A percentile compares a stretch with the other conserved stretches of the same genome.
Conservation (phyloP, 2,113 vertebrate species). For the Cromileptes altivelis region DNA sequence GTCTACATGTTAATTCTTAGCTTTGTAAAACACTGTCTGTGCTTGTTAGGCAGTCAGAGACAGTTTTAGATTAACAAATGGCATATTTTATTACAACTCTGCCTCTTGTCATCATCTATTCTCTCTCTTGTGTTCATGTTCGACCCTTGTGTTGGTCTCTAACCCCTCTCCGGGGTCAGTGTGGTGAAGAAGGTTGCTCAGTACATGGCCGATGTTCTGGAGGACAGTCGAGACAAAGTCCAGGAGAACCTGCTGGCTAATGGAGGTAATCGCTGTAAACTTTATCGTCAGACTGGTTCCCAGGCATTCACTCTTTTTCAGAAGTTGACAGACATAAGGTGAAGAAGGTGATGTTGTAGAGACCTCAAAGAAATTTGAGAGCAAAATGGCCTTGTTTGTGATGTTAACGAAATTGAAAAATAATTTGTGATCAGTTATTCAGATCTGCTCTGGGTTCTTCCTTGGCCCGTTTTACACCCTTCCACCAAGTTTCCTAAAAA, state of each 20-base stretch:
- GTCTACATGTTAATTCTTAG: not conserved
- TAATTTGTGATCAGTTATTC: too few relatives aligned
- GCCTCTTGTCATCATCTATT: not conserved
- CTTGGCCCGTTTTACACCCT: too few relatives aligned
- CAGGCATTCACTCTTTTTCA: not conserved
- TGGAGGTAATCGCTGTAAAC: slow-evolving; percentile 87
- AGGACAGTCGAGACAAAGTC: slow-evolving; percentile 98
- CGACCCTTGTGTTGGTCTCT: slow-evolving; percentile 2
- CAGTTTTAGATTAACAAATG: not conserved
- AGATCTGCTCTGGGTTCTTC: too few relatives aligned
- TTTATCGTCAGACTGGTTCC: not conserved
- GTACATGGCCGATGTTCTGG: slow-evolving; percentile 98
- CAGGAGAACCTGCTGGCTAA: slow-evolving; percentile 98
- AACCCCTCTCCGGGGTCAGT: slow-evolving; percentile 73
- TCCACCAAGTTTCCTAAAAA: too few relatives aligned
- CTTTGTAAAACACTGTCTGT: not conserved
- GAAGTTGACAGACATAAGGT: not conserved
- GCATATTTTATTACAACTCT: not conserved
- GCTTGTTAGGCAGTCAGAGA: not conserved
- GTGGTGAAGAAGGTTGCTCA: slow-evolving; percentile 99
- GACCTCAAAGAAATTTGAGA: too few relatives aligned
- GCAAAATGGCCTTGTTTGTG: too few relatives aligned
- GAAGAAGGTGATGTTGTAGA: not conserved
- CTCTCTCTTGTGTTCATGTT: not conserved
- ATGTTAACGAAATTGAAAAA: too few relatives aligned